A percentile compares a stretch with the other conserved stretches of the same genome.
These are phyloP conservation scores for Hydropsyche betteni DNA, from an alignment of 2,888 invertebrate species.

Conservation along the genomic window DNA sequence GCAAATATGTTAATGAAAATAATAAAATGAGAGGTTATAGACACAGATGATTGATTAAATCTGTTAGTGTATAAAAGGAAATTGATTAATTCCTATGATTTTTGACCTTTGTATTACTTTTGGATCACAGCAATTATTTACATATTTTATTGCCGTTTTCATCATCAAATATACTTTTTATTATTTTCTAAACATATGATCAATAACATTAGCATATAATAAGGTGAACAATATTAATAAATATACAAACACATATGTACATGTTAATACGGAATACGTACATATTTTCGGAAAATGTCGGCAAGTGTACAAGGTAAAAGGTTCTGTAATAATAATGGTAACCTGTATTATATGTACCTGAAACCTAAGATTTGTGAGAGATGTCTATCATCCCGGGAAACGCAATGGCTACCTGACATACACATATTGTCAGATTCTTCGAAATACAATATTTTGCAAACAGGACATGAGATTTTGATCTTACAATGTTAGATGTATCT, in stretches of 20 bases:
- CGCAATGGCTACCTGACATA: slow-evolving; percentile 48
- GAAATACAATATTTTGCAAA: slow-evolving; percentile 52
- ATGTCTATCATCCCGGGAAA: slow-evolving; percentile 36
- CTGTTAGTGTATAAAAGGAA: no score
- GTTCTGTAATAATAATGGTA: slow-evolving; percentile 18
- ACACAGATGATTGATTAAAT: background rate
- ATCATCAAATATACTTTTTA: no score
- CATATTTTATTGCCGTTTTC: no score
- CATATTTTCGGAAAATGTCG: slow-evolving; percentile 19
- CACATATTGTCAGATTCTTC: slow-evolving; percentile 45
- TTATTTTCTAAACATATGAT: no score
- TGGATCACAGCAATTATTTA: no score
- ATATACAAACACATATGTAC: no score
- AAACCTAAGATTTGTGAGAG: slow-evolving; percentile 46
- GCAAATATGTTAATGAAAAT: slow-evolving; percentile 2
- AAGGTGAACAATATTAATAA: no score
- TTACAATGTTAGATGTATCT: slow-evolving; percentile 14
- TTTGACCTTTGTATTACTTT: no score
- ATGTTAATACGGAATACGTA: background rate
- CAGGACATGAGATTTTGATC: slow-evolving; percentile 49
- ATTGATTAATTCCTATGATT: no score
- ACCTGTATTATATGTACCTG: slow-evolving; percentile 33
- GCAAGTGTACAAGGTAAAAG: slow-evolving; percentile 10
- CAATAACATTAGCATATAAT: no score
- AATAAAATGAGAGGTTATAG: background rate